Base-by-base conservation (phyloP, 2,888 invertebrate species). In the Carterocephalus palaemon region DNA sequence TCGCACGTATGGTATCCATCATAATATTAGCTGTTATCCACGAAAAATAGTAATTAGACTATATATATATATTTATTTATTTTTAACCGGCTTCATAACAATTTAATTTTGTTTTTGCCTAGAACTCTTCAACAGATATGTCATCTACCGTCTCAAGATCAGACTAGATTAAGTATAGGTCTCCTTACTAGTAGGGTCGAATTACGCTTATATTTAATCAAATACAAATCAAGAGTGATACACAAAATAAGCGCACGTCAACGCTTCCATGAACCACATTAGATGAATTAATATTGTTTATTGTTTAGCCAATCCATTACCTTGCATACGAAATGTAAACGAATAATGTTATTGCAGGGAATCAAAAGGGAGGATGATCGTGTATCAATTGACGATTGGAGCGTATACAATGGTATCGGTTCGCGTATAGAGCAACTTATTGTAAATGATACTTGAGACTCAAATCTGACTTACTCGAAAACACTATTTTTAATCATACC, bases 261-360 rank as follows among this genome's bases (percentile, higher is more conserved):
- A 22, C 22, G 23, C 31, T 34, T 34, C 23, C 13, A 20, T 15
- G 36, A 10, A 13, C 37, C 17, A 31, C 42, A 49, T 52, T 41
- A 46, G 41, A 45, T 38, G 20, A 24, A 31, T 47, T 34, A 28
- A 36, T 32, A 46, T 67, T 68, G 64, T 69, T 62, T 70, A 67
- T 59, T 57, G 57, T 67, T 64, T 62, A 65, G 65, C 66, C 67
- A 65, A 72, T 71, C 64, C 60, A 70, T 71, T 70, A 70, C 66
- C 59, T 59, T 49, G 53, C 52, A 46, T 47, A 40, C 49, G 37
- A 56, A 58, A 56, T 55, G 57, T 60, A 62, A 60, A 59, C 36
- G 54, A 48, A 42, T 26, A 48, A 42, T 57, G 60, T 55, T 64
- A 63, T 60, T 49, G 9, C 57, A 58, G 39, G 31, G 41, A 38